Percentiles rank a stretch among this genome's conserved stretches.
Conservation (phyloP, 2,888 invertebrate species). For the Cheilosia variabilis region DNA sequence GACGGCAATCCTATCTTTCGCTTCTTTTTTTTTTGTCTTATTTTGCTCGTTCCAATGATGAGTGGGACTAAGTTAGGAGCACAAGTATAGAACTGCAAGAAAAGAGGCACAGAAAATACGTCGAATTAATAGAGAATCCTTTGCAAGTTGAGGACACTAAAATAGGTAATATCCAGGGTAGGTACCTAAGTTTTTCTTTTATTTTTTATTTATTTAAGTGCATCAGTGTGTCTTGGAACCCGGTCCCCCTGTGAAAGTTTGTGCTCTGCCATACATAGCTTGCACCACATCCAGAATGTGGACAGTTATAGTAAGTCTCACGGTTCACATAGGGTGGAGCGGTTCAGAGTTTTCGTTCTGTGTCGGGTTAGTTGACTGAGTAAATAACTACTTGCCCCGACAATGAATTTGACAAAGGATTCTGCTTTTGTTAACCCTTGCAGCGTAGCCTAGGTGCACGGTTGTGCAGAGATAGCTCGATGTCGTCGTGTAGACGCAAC, state of each 20-base stretch:
- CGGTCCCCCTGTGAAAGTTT: constrained; percentile 27
- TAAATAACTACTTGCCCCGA: constrained; percentile 70
- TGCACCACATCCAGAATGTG: constrained; percentile 57
- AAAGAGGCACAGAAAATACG: constrained; percentile 68
- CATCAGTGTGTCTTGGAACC: constrained; percentile 38
- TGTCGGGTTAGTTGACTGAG: constrained; percentile 64
- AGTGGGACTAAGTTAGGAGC: constrained; percentile 25
- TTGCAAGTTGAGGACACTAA: constrained; percentile 53
- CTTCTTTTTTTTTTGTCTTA: not conserved
- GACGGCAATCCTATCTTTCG: constrained; percentile 62
- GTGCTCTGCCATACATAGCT: constrained; percentile 38
- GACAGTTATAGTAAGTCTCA: constrained; percentile 69
- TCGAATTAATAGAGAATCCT: constrained; percentile 58
- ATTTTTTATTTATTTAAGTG: constrained; percentile 20
- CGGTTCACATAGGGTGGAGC: constrained; percentile 30
- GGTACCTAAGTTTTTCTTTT: constrained; percentile 19
- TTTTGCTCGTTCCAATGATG: constrained; percentile 28
- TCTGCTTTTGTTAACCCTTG: constrained; percentile 55
- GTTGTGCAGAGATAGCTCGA: constrained; percentile 20
- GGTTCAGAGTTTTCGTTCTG: constrained; percentile 58
- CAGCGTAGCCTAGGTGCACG: constrained; percentile 47
- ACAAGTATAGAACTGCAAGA: constrained; percentile 53
- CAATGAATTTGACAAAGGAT: constrained; percentile 68
- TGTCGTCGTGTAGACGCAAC: constrained; percentile 31
- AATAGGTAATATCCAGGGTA: constrained; percentile 52